These are phyloP conservation scores for Podarcis siculus DNA, from an alignment of 2,797 vertebrate genomes.

Conservation along the genomic window DNA sequence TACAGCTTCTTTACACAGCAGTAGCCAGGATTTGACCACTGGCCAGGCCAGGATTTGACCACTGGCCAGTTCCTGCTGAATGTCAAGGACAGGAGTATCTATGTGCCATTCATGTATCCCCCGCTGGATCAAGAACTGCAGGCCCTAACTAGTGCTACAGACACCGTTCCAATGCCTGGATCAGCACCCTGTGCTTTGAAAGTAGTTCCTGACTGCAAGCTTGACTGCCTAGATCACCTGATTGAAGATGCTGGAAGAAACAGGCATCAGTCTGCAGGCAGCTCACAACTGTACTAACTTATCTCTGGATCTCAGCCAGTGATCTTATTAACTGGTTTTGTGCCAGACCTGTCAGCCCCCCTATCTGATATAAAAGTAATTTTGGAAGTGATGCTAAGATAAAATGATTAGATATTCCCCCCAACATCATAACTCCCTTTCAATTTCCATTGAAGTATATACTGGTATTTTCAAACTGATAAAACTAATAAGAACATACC, in stretches of 20 bases:
- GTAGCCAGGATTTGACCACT: no score
- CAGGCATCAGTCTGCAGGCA: background rate
- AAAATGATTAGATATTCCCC: slow-evolving; percentile 37
- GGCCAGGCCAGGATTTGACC: no score
- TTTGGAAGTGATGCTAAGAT: slow-evolving; percentile 1
- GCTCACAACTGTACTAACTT: background rate
- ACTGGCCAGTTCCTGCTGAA: no score
- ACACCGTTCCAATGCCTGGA: background rate
- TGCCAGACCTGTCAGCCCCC: background rate
- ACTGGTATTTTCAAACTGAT: slow-evolving; percentile 58
- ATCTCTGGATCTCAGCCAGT: background rate
- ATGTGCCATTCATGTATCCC: background rate
- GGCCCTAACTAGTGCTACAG: background rate
- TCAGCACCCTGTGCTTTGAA: background rate
- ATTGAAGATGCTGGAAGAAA: background rate
- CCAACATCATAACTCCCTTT: slow-evolving; percentile 30
- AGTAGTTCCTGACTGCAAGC: background rate
- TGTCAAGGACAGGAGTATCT: background rate
- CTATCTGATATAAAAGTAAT: background rate
- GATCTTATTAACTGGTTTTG: background rate
- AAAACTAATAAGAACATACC: slow-evolving; percentile 47
- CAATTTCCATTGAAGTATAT: slow-evolving; percentile 58
- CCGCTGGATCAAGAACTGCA: background rate
- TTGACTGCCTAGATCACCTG: background rate
- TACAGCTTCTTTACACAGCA: no score